Percentiles rank a stretch among this genome's conserved stretches.
Conservation (phyloP, 2,888 invertebrate species). For the Apomyelois bistriatella region DNA sequence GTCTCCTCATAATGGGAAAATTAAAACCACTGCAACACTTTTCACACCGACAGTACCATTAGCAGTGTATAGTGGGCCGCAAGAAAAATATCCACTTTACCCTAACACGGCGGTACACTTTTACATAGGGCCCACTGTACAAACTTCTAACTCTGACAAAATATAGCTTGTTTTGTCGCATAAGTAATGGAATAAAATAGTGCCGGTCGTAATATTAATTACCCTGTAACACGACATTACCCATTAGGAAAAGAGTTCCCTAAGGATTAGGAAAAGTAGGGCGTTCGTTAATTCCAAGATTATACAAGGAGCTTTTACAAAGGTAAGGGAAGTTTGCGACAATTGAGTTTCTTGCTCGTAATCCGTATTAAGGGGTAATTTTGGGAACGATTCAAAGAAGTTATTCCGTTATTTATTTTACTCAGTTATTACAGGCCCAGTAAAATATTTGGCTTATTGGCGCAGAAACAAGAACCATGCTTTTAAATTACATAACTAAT, state of each 20-base stretch:
- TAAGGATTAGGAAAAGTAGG: conserved; percentile 27
- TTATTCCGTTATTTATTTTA: background rate
- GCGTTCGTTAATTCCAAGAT: conserved; percentile 22
- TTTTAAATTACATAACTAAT: too few relatives aligned
- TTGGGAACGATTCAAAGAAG: background rate
- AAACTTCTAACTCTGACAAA: conserved; percentile 57
- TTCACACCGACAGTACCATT: conserved; percentile 28
- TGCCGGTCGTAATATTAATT: conserved; percentile 69
- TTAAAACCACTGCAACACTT: conserved; percentile 25
- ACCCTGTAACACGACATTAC: conserved; percentile 66
- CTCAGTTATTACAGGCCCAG: too few relatives aligned
- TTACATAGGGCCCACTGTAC: too few relatives aligned
- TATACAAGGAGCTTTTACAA: conserved; percentile 11
- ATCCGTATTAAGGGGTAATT: conserved; percentile 6
- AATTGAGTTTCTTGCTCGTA: conserved; percentile 7
- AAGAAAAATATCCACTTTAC: too few relatives aligned
- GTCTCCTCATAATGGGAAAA: conserved; percentile 3
- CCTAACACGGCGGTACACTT: too few relatives aligned
- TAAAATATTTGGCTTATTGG: too few relatives aligned
- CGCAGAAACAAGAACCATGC: too few relatives aligned
- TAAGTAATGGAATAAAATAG: conserved; percentile 74
- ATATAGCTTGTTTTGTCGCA: conserved; percentile 52
- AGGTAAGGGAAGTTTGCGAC: conserved; percentile 1
- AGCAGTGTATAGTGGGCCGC: too few relatives aligned
- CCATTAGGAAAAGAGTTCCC: conserved; percentile 29